A percentile compares a stretch with the other conserved stretches of the same genome.
Evolutionary conservation across 2,888 invertebrate genomes (phyloP).

Genomic region (Caenorhabditis sp.): DNA sequence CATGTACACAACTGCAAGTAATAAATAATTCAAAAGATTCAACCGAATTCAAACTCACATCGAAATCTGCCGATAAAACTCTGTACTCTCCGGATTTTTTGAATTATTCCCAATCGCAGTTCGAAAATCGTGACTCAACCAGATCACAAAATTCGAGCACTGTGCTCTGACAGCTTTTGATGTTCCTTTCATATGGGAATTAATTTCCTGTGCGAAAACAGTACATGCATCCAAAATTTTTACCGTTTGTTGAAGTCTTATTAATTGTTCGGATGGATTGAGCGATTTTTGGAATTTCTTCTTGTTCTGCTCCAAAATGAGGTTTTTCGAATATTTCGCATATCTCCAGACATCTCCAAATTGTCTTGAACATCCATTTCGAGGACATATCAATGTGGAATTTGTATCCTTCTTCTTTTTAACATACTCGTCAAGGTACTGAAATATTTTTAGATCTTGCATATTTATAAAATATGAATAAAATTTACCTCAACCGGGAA

Average conservation of each 20-base stretch:
- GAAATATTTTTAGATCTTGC: no score
- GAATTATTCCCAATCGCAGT: neutral
- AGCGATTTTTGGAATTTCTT: conserved; percentile 2
- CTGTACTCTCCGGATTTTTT: neutral
- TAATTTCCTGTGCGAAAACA: no score
- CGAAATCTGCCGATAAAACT: neutral
- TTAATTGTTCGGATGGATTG: no score
- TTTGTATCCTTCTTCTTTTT: neutral
- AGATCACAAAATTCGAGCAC: neutral
- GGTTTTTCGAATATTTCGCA: conserved; percentile 18
- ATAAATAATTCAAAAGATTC: neutral
- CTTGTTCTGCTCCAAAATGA: conserved; percentile 6
- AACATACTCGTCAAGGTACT: conserved; percentile 21
- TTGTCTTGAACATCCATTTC: neutral
- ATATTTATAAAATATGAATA: neutral
- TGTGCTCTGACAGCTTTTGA: neutral
- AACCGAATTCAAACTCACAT: no score
- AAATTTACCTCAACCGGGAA: conserved; percentile 30
- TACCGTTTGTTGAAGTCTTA: neutral
- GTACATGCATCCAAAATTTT: no score
- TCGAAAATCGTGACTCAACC: neutral
- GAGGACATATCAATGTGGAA: conserved; percentile 7
- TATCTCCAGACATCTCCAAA: conserved; percentile 17
- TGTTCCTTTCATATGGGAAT: neutral
- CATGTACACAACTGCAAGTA: neutral